These are phyloP conservation scores for Struthidea cinerea DNA, from an alignment of 2,113 vertebrate genomes.

Conservation along the genomic window DNA sequence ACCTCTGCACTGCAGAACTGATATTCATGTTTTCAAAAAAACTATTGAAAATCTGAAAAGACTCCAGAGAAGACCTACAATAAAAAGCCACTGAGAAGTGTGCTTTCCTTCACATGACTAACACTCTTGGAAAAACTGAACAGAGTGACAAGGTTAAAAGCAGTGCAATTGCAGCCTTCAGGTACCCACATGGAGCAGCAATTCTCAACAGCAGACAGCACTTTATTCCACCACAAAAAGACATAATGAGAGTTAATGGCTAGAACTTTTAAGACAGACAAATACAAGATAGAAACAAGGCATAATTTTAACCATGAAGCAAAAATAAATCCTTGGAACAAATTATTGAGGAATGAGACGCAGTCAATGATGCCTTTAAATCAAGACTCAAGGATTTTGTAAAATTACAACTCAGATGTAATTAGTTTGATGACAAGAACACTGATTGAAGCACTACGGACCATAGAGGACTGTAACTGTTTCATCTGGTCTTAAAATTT, in stretches of 20 bases:
- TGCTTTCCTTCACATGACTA: neutral
- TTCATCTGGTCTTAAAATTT: neutral
- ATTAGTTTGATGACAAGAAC: neutral
- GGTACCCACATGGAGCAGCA: neutral
- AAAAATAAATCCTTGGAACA: neutral
- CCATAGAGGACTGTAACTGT: neutral
- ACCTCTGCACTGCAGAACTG: neutral
- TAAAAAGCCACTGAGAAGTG: neutral
- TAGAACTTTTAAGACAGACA: neutral
- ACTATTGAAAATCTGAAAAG: neutral
- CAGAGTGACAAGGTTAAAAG: neutral
- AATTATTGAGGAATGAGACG: neutral
- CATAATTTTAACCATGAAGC: neutral
- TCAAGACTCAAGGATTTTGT: neutral
- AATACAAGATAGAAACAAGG: neutral
- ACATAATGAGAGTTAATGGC: neutral
- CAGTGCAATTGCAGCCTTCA: neutral
- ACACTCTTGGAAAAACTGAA: neutral
- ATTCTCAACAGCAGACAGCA: neutral
- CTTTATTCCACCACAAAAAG: neutral
- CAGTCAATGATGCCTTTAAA: neutral
- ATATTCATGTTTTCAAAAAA: neutral
- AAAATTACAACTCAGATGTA: neutral
- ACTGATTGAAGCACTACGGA: neutral
- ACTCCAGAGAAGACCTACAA: neutral